Evolutionary conservation across 2,888 invertebrate species (phyloP), one percentile per base, ranked within the genome.

Genomic region (Acanthococcus lagerstroemiae): DNA sequence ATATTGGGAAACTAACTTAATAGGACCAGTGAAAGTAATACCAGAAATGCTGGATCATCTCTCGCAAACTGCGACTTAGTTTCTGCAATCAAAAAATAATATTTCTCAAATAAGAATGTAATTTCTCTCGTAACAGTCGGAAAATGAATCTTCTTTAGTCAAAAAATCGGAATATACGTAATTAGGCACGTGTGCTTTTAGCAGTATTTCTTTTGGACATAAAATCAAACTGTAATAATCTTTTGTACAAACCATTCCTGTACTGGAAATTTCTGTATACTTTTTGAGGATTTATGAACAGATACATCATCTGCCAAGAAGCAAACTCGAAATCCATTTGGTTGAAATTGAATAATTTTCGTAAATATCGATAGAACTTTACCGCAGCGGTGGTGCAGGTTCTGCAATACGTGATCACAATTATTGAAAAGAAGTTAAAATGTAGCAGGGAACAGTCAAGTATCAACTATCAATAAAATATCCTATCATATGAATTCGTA

Each of bases 291-390:
- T 94, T 83, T 66, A 90, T 82, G 74, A 99, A 90, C 69, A 99
- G 80, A 76, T 95, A 95, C 0, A 95, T 77, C 93, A 97, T 96
- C 82, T 99, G 97, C 97, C 97, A 99, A n/a, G 89, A 80, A 0
- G 97, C 97, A 80, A 95, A 97, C 76, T 99, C 95, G 79, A 99
- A 99, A 78, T 99, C 97, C 97, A 99, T 99, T 79, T 97, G 96
- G 74, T 90, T 85, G 75, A 95, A 94, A 77, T 91, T 90, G 68
- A 92, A 81, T 68, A 94, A 78, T 73, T 92, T 82, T 70, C 90
- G 80, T 60, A 95, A 78, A 77, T 93, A 93, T 79, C 89, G 88
- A 78, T 89, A 90, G 69, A 89, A 83, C 78, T 95, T 94, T 50
- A 89, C 86, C 48, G 92, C 87, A 2, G 93, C 94, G 67, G 89